Evolutionary conservation across 2,797 vertebrate genomes (phyloP).

Genomic region (Allobates femoralis): DNA sequence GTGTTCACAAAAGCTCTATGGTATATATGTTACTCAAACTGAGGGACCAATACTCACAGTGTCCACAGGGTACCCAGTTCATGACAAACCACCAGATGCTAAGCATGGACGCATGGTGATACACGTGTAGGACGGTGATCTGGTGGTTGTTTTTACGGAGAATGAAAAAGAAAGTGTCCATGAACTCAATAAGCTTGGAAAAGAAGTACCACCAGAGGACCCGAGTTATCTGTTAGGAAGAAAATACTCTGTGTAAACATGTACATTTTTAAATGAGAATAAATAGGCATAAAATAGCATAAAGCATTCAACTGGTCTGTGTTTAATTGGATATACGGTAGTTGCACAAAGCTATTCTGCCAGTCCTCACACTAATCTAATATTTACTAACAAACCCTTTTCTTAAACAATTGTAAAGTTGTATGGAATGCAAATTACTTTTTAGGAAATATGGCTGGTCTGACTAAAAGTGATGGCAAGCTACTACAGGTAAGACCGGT

Average conservation of each 20-base stretch:
- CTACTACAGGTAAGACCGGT: too few relatives aligned
- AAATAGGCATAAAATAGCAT: neutral
- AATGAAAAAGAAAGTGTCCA: conserved; percentile 99
- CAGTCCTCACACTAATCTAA: too few relatives aligned
- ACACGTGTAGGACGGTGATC: conserved; percentile 94
- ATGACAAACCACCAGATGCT: conserved; percentile 99
- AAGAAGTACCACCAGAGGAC: conserved; percentile 99
- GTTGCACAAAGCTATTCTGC: too few relatives aligned
- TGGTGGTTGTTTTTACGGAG: conserved; percentile 96
- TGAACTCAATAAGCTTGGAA: conserved; percentile 97
- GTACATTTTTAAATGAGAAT: neutral
- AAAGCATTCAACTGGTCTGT: too few relatives aligned
- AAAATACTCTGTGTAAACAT: conserved; percentile 4
- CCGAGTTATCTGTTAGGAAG: conserved; percentile 80
- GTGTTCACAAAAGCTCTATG: neutral
- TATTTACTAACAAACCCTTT: too few relatives aligned
- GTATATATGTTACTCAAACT: neutral
- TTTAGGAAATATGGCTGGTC: too few relatives aligned
- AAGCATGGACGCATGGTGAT: conserved; percentile 92
- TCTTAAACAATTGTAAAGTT: too few relatives aligned
- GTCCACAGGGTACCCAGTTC: conserved; percentile 98
- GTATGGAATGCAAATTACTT: too few relatives aligned
- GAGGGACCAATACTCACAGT: conserved; percentile 84
- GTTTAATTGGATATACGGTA: too few relatives aligned
- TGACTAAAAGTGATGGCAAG: too few relatives aligned